Evolutionary conservation across 2,888 invertebrate species (phyloP).

Genomic region (Helleia helle): DNA sequence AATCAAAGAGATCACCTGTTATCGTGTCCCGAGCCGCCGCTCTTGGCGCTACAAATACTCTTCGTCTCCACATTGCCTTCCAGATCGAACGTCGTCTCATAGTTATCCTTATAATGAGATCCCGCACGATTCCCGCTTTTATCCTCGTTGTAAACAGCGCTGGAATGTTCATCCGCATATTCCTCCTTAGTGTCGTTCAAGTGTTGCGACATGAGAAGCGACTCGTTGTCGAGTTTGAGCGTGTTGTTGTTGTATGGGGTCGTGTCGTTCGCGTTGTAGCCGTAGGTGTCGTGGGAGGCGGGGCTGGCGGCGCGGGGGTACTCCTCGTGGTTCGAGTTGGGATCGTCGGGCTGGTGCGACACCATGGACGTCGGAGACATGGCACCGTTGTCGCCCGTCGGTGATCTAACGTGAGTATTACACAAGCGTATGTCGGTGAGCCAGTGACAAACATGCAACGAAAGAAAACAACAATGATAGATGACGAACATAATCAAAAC

Average conservation of each 20-base stretch:
- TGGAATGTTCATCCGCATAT: constrained; percentile 15
- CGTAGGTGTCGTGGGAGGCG: constrained; percentile 77
- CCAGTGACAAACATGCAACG: constrained; percentile 72
- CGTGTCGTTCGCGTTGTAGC: constrained; percentile 41
- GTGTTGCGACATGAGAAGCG: constrained; percentile 57
- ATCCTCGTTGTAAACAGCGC: not conserved
- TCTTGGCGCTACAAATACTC: constrained; percentile 87
- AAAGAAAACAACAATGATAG: constrained; percentile 48
- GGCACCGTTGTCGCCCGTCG: constrained; percentile 58
- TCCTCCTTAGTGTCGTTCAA: constrained; percentile 57
- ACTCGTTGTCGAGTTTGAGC: constrained; percentile 63
- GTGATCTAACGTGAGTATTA: constrained; percentile 62
- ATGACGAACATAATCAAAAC: constrained; percentile 45
- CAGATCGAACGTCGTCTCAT: constrained; percentile 90
- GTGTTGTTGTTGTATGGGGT: constrained; percentile 68
- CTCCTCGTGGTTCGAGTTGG: constrained; percentile 36
- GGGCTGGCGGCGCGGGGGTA: constrained; percentile 57
- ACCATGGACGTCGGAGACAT: constrained; percentile 59
- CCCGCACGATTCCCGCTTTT: too few relatives aligned
- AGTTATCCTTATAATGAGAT: constrained; percentile 84
- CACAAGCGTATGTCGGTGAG: constrained; percentile 70
- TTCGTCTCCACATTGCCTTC: constrained; percentile 95
- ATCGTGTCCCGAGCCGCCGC: constrained; percentile 85
- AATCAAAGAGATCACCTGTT: constrained; percentile 75
- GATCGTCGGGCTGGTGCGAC: constrained; percentile 45